Conservation (phyloP, 2,113 vertebrate genomes). For the Oophaga pumilio region DNA sequence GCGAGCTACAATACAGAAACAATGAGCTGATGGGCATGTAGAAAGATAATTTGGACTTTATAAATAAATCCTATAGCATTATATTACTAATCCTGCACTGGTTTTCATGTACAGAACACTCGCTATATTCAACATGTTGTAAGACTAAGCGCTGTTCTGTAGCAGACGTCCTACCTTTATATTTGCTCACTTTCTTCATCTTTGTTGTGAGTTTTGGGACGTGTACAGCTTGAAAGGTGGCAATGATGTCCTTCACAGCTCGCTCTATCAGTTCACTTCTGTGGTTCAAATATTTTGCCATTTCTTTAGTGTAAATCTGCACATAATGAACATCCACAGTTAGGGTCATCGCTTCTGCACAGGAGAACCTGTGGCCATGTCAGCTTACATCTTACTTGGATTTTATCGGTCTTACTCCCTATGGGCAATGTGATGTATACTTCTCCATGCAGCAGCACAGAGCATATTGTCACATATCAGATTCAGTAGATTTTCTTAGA, state of each 20-base stretch:
- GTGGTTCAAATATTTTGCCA: neutral
- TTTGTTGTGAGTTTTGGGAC: neutral
- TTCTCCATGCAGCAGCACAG: no score
- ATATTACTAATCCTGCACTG: no score
- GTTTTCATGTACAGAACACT: no score
- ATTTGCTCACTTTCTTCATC: neutral
- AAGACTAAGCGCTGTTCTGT: neutral
- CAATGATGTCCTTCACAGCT: neutral
- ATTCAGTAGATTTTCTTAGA: no score
- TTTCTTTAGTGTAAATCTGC: constrained; percentile 2
- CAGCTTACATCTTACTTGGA: neutral
- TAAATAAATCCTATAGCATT: no score
- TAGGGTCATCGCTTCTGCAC: neutral
- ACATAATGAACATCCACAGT: neutral
- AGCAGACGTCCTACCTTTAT: neutral
- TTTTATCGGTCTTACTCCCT: no score
- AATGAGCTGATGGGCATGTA: no score
- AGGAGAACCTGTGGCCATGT: neutral
- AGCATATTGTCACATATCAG: no score
- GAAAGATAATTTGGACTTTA: no score
- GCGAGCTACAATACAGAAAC: no score
- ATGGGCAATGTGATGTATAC: no score
- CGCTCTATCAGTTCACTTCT: neutral
- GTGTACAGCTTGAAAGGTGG: neutral
- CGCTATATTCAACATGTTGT: no score